Evolutionary conservation across 2,888 invertebrate species (phyloP).

Genomic region (Ophion obscuratus): DNA sequence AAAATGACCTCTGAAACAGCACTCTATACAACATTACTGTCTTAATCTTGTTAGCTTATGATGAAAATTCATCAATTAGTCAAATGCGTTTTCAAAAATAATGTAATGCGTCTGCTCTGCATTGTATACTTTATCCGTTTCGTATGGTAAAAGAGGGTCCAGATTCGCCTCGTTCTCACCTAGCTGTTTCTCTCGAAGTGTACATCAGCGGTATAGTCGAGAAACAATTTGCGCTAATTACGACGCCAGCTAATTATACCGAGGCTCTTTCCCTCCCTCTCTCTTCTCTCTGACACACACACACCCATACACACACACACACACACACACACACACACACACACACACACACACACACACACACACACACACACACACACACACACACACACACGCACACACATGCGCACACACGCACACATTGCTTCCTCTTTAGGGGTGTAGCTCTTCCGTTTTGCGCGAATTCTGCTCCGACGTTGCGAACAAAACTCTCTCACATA

Average conservation of each 20-base stretch:
- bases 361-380: no score
- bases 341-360: no score
- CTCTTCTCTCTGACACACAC: conserved; percentile 7
- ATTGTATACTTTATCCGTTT: not conserved
- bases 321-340: no score
- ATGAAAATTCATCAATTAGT: not conserved
- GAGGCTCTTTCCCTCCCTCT: conserved; percentile 61
- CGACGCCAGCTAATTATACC: conserved; percentile 81
- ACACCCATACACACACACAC: no score
- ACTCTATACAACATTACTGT: no score
- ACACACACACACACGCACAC: no score
- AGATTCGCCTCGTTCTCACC: conserved; percentile 27
- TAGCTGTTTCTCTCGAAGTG: conserved; percentile 26
- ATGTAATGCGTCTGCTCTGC: not conserved
- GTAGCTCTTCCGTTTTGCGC: conserved; percentile 11
- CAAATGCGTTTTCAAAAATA: no score
- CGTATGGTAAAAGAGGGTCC: no score
- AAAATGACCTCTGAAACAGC: no score
- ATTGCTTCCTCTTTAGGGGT: conserved; percentile 20
- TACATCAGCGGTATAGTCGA: conserved; percentile 66
- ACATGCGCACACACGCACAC: no score
- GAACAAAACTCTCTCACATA: conserved; percentile 33
- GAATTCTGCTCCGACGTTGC: conserved; percentile 43
- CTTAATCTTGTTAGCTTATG: no score
- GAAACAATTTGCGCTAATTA: conserved; percentile 83